phyloP scores from a whole-genome alignment of 2,113 vertebrate species.

The Platycercus adscitus region DNA sequence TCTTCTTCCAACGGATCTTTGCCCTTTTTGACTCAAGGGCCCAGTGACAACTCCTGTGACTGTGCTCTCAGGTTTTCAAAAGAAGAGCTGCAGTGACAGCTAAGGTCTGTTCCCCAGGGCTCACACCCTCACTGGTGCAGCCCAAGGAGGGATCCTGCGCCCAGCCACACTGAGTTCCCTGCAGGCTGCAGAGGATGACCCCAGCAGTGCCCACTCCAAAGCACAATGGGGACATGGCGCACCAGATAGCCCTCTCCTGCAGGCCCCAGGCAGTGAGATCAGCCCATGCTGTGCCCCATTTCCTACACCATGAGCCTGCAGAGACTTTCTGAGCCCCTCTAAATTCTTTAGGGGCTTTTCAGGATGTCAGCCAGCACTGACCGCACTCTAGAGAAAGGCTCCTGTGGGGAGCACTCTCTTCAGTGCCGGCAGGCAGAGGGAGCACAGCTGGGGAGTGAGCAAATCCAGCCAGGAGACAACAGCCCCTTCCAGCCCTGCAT shows the following conservation, averaged over 20 bases:
- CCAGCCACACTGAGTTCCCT: accelerated
- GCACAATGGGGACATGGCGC: accelerated
- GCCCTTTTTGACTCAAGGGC: constrained; percentile 28
- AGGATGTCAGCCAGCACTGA: constrained; percentile 23
- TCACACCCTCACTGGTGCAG: not conserved
- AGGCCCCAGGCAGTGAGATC: not conserved
- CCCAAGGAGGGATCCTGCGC: not conserved
- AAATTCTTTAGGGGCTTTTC: constrained; percentile 31
- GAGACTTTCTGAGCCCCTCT: not conserved
- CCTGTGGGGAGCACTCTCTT: constrained; percentile 28
- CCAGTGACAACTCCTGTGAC: not conserved
- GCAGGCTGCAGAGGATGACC: not conserved
- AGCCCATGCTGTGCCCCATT: not conserved
- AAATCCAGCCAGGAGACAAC: not conserved
- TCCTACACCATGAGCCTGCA: not conserved
- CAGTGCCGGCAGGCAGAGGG: constrained; percentile 17
- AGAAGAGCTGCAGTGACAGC: not conserved
- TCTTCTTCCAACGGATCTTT: constrained; percentile 5
- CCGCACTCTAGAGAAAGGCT: not conserved
- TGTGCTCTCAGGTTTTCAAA: not conserved
- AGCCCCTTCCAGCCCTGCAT: not conserved
- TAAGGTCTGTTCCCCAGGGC: not conserved
- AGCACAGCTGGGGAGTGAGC: not conserved
- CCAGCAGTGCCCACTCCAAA: not conserved
- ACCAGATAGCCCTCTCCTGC: not conserved